These are phyloP conservation scores for Mamestra configurata DNA, from an alignment of 1,140 invertebrate species.

Conservation along the genomic window DNA sequence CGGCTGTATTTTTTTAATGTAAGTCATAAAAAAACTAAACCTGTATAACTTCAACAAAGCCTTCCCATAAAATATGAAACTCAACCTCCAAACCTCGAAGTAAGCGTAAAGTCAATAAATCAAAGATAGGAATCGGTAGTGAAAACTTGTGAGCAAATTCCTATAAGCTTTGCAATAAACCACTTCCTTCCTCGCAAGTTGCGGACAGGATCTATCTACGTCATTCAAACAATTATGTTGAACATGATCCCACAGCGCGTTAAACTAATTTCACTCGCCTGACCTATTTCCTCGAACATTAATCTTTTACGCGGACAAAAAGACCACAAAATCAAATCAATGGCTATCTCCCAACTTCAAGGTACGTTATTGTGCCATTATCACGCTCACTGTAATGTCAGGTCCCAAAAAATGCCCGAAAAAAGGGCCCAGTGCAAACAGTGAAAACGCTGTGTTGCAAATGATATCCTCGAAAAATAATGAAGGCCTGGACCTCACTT, in stretches of 20 bases:
- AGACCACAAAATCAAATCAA: conserved; percentile 27
- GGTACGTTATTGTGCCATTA: conserved; percentile 23
- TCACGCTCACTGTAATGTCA: not conserved
- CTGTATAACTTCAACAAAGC: not conserved
- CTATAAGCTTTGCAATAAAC: conserved; percentile 31
- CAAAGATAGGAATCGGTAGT: conserved; percentile 28
- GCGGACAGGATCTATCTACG: conserved; percentile 12
- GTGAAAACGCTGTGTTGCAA: conserved; percentile 71
- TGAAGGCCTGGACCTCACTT: conserved; percentile 72
- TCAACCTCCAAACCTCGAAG: not conserved
- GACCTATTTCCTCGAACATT: conserved; percentile 23
- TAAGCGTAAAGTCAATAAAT: conserved; percentile 1
- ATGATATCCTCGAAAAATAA: conserved; percentile 72
- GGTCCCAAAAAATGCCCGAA: conserved; percentile 39
- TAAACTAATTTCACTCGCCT: conserved; percentile 27
- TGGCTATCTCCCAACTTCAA: not conserved
- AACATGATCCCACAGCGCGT: conserved; percentile 6
- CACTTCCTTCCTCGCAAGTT: conserved; percentile 12
- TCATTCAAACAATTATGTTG: conserved; percentile 37
- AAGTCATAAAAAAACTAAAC: too few relatives aligned
- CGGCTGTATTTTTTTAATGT: too few relatives aligned
- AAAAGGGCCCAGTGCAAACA: conserved; percentile 67
- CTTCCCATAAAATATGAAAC: not conserved
- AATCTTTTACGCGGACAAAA: not conserved
- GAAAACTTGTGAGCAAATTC: conserved; percentile 35